These are phyloP conservation scores for Champsocephalus gunnari DNA, from an alignment of 2,797 vertebrate species.

Conservation along the genomic window DNA sequence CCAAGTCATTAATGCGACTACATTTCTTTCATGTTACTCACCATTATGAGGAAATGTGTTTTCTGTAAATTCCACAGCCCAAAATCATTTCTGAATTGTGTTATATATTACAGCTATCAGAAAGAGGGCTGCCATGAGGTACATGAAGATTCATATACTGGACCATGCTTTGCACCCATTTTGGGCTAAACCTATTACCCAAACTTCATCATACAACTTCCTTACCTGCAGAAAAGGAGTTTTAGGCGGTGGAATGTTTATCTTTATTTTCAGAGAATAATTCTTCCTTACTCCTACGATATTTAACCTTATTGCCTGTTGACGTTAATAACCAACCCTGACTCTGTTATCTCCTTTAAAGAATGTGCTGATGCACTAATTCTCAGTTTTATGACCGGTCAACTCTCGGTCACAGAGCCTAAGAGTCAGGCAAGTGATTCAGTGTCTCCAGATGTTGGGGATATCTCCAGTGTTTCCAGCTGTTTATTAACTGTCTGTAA, in stretches of 20 bases:
- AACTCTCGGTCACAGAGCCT: no score
- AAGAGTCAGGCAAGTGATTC: no score
- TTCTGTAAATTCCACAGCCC: constrained; percentile 31
- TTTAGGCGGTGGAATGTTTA: background rate
- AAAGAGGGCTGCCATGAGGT: background rate
- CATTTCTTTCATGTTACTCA: constrained; percentile 49
- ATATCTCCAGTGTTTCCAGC: no score
- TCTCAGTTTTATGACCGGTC: no score
- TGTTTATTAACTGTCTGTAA: no score
- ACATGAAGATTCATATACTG: constrained; percentile 23
- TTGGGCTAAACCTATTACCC: constrained; percentile 25
- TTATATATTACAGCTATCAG: constrained; percentile 18
- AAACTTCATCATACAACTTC: constrained; percentile 26
- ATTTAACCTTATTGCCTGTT: no score
- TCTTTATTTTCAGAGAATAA: background rate
- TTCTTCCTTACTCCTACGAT: no score
- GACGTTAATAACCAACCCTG: no score
- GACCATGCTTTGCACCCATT: constrained; percentile 22
- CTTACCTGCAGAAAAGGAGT: background rate
- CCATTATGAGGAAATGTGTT: constrained; percentile 33
- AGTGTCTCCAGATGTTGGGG: no score
- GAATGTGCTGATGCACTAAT: no score
- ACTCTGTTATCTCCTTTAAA: no score
- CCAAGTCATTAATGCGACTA: constrained; percentile 34
- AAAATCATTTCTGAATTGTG: constrained; percentile 36